Percentiles rank a stretch among this genome's conserved stretches.
These are phyloP conservation scores for Pontoporia blainvillei DNA, from an alignment of 2,113 vertebrate genomes.

Conservation along the genomic window DNA sequence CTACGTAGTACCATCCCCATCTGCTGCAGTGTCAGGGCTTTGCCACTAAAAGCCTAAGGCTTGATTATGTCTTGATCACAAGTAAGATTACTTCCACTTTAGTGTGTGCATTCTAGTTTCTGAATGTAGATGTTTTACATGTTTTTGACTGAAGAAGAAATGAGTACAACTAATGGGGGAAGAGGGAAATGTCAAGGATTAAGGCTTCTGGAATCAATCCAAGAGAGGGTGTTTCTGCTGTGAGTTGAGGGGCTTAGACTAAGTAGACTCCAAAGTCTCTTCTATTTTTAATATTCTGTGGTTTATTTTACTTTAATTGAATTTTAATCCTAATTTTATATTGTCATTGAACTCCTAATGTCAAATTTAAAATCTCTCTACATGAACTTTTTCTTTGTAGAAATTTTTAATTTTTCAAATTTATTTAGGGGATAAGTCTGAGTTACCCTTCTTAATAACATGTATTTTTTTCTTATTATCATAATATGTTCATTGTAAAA, in stretches of 20 bases:
- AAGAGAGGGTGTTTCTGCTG: not conserved
- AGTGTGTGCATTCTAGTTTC: not conserved
- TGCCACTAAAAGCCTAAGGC: not conserved
- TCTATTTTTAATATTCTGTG: not conserved
- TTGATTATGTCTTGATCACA: not conserved
- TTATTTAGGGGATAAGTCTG: constrained; percentile 1
- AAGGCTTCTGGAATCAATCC: not conserved
- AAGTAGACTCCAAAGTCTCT: not conserved
- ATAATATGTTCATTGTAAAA: not conserved
- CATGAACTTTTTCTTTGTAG: not conserved
- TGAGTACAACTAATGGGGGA: not conserved
- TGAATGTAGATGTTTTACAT: not conserved
- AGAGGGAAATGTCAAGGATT: not conserved
- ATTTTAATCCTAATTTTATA: not conserved
- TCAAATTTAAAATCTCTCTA: not conserved
- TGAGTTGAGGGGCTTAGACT: not conserved
- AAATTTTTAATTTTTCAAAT: not conserved
- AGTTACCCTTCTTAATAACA: not conserved
- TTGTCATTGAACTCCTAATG: not conserved
- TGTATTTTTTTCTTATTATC: not conserved
- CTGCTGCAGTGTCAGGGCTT: constrained; percentile 43
- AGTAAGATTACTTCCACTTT: not conserved
- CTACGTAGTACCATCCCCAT: not conserved
- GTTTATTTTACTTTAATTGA: not conserved
- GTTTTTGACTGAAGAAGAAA: not conserved